A percentile compares a stretch with the other conserved stretches of the same genome.
Conservation (phyloP, 2,888 invertebrate species). For the Tillus elongatus region DNA sequence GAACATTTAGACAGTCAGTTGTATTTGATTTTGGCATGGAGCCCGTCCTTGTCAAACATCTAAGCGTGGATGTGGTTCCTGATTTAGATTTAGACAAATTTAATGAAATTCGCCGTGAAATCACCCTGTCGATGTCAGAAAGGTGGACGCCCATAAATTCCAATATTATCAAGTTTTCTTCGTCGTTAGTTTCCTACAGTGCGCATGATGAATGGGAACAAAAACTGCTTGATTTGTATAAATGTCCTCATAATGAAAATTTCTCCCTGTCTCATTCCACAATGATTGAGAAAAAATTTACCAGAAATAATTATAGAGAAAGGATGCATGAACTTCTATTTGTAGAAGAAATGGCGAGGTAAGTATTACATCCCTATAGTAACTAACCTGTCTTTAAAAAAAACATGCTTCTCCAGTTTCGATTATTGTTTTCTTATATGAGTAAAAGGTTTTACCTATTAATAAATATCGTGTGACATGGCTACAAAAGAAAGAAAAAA, state of each 20-base stretch:
- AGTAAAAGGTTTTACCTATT: too few species aligned
- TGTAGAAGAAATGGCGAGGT: constrained; percentile 69
- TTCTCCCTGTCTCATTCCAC: constrained; percentile 61
- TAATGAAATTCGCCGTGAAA: constrained; percentile 54
- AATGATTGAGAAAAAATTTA: constrained; percentile 52
- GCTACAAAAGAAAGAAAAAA: too few species aligned
- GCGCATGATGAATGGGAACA: constrained; percentile 44
- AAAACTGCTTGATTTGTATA: constrained; percentile 52
- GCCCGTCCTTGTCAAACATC: constrained; percentile 54
- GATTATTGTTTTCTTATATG: too few species aligned
- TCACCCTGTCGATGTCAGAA: constrained; percentile 52
- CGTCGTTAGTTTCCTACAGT: constrained; percentile 25
- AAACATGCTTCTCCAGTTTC: too few species aligned
- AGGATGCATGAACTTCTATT: constrained; percentile 67
- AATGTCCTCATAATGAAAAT: constrained; percentile 55
- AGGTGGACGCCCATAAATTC: constrained; percentile 47
- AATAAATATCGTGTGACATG: too few species aligned
- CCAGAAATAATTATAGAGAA: constrained; percentile 60
- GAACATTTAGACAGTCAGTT: constrained; percentile 68
- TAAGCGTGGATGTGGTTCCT: constrained; percentile 70
- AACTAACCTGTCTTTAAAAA: too few species aligned
- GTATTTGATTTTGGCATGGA: constrained; percentile 65
- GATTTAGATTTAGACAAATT: constrained; percentile 56
- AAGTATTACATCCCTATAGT: too few species aligned
- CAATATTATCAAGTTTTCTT: constrained; percentile 37